phyloP scores from a whole-genome alignment of 2,797 vertebrate species.

The Acanthiza pusilla region DNA sequence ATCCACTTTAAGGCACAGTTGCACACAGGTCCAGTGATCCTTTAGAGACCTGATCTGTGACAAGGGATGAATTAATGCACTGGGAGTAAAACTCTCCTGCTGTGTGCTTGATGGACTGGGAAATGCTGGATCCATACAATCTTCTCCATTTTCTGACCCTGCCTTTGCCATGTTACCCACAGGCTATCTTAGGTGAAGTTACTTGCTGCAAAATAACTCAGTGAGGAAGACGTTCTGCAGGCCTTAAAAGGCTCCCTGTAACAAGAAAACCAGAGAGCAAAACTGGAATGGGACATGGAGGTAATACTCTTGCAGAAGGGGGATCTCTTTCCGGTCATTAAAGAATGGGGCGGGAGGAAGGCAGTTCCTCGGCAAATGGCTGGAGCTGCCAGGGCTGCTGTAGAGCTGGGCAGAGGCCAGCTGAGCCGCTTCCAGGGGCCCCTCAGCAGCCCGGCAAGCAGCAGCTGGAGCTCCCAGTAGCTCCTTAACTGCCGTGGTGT shows the following conservation, averaged over 20 bases:
- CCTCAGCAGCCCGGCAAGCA: not conserved
- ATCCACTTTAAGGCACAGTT: not conserved
- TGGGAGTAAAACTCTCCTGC: not conserved
- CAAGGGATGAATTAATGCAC: not conserved
- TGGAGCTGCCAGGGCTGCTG: not conserved
- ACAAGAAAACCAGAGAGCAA: not conserved
- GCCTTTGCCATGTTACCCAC: not conserved
- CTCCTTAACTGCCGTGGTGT: not conserved
- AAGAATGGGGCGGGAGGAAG: not conserved
- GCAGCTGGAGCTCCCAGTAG: fast-evolving
- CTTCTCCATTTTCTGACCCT: not conserved
- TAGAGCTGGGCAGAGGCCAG: not conserved
- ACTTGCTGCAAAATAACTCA: not conserved
- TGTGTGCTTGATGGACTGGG: not conserved
- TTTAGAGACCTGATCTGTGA: not conserved
- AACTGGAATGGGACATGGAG: not conserved
- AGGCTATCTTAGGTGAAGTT: not conserved
- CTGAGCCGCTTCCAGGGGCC: fast-evolving
- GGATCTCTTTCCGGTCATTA: not conserved
- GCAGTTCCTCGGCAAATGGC: not conserved
- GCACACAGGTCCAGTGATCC: not conserved
- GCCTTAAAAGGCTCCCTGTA: constrained; percentile 48
- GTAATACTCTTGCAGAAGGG: not conserved
- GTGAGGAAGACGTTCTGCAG: not conserved
- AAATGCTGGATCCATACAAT: not conserved